Base-by-base conservation (phyloP, 2,797 vertebrate species). In the Toxotes lorentzi region DNA sequence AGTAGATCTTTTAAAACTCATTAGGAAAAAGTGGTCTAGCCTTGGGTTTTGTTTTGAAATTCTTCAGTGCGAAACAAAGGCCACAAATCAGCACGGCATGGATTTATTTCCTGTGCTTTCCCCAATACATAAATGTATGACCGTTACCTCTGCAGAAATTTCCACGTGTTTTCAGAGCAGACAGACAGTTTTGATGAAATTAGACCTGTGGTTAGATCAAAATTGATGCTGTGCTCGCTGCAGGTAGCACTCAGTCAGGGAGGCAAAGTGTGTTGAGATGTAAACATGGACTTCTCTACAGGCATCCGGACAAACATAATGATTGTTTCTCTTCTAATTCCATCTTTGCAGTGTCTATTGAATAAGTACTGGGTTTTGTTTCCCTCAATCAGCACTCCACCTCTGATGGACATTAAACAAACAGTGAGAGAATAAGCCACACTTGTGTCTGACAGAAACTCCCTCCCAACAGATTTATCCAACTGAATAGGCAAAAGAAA, bases 251-350 rank as follows among this genome's bases (percentile, higher is more conserved):
- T 83, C 83, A 82, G 76, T 53, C 71, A 24, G 76, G 32, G 60
- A 83, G 51, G 64, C 66, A 71, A 87, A 73, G 65, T 82, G 70
- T 78, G 35, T 17, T 62, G 58, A 81, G 76, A 73, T 76, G 74
- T 81, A 89, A 90, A 92, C 88, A 87, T 76, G 34, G 45, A 66
- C 77, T 83, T 85, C 67, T 89, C 76, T 75, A 38, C 67, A 79
- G 51, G 54, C 71, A 17, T 61, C 78, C 72, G 66, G 73, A 78
- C 61, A 79, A 81, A 85, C 63, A 70, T 32, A 21, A 38, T 40
- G 24, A 21, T 73, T 73, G 60, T 78, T 84, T 87, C 60, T 74
- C 56, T 35, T 81, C 68, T 84, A 89, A 87, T 91, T 84, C 77
- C 67, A 79, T 84, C 60, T 82, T 73, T 65, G 51, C 58, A 50